These are phyloP conservation scores for Oscheius myriophilus DNA, from an alignment of 2,888 invertebrate species.

Conservation along the genomic window DNA sequence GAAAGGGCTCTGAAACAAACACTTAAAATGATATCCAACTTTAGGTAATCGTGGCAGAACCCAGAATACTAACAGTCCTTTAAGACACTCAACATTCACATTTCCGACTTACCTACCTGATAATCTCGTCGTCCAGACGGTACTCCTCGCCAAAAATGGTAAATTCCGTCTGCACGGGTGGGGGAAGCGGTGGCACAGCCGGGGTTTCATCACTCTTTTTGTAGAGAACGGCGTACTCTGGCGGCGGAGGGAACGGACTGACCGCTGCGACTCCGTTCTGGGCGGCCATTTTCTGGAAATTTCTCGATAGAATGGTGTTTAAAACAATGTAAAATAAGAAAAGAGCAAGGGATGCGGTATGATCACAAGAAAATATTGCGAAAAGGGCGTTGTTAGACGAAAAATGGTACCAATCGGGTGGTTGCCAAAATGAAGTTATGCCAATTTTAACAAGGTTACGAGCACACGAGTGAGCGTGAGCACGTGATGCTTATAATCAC, in stretches of 20 bases:
- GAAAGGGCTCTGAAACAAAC: conserved; percentile 53
- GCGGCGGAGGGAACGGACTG: conserved; percentile 67
- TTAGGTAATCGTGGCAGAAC: not conserved
- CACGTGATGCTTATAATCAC: no score
- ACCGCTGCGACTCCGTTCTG: conserved; percentile 48
- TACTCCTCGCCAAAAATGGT: conserved; percentile 64
- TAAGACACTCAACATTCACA: no score
- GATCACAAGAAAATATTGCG: conserved; percentile 3
- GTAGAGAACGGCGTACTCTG: conserved; percentile 62
- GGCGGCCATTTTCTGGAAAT: conserved; percentile 30
- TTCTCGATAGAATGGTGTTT: not conserved
- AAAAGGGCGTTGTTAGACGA: not conserved
- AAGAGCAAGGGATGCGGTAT: not conserved
- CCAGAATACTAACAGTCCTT: no score
- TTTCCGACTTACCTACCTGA: conserved; percentile 37
- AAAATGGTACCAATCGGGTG: no score
- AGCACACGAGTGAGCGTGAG: no score
- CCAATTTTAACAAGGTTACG: no score
- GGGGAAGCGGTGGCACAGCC: conserved; percentile 29
- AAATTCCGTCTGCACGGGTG: conserved; percentile 66
- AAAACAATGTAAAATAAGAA: conserved; percentile 3
- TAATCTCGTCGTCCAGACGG: conserved; percentile 60
- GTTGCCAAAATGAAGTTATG: no score
- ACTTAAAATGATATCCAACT: not conserved
- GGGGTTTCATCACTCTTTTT: conserved; percentile 43